A percentile compares a stretch with the other conserved stretches of the same genome.
Evolutionary conservation across 2,888 invertebrate genomes (phyloP).

Genomic region (Heptascelio sp.): DNA sequence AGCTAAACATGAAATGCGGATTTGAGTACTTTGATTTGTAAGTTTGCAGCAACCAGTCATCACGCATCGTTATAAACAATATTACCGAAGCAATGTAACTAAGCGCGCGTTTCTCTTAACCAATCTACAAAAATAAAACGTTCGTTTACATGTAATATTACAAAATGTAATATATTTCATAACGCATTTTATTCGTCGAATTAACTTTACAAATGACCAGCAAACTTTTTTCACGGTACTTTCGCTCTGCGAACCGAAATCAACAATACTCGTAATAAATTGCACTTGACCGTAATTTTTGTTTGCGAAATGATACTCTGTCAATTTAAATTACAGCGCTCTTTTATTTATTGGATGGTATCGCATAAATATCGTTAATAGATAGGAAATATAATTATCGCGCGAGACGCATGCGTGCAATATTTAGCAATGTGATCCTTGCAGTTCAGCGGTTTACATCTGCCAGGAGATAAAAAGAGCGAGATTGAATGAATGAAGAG

Average conservation of each 20-base stretch:
- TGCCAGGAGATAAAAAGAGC: conserved; percentile 63
- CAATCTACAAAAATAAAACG: too few relatives aligned
- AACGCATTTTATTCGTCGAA: too few relatives aligned
- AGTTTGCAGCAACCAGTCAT: not conserved
- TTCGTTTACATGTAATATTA: too few relatives aligned
- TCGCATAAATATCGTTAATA: conserved; percentile 32
- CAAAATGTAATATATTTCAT: too few relatives aligned
- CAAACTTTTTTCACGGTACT: too few relatives aligned
- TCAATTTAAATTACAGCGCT: not conserved
- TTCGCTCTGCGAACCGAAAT: too few relatives aligned
- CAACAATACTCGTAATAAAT: too few relatives aligned
- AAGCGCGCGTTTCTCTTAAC: not conserved
- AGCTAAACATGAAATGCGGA: conserved; percentile 21
- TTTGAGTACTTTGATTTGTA: conserved; percentile 39
- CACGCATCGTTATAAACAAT: conserved; percentile 1
- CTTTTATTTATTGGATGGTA: not conserved
- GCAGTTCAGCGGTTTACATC: conserved; percentile 65
- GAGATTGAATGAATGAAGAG: conserved; percentile 63
- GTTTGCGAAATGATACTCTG: not conserved
- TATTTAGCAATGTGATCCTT: conserved; percentile 64
- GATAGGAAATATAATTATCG: conserved; percentile 51
- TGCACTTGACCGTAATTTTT: not conserved
- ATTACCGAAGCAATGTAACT: conserved; percentile 9
- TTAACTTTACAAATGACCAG: too few relatives aligned
- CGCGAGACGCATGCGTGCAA: conserved; percentile 24